These are phyloP conservation scores for Cotesia congregata DNA, from an alignment of 2,888 invertebrate species.

Conservation along the genomic window DNA sequence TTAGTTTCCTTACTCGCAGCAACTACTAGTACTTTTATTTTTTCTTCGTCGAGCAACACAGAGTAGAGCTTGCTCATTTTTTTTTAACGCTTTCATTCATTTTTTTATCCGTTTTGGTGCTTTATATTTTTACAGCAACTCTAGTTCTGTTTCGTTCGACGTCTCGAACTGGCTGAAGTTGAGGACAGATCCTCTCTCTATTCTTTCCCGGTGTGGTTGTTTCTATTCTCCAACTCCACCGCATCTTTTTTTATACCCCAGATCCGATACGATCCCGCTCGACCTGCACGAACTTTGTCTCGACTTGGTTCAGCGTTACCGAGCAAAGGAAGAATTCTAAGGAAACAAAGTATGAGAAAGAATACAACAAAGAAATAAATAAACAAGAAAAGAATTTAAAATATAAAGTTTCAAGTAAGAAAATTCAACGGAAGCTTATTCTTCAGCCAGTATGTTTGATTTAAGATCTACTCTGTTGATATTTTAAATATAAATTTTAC, in stretches of 20 bases:
- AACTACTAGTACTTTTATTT: not conserved
- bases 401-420: not conserved
- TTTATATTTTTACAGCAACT: not conserved
- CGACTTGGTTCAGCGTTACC: conserved; percentile 10
- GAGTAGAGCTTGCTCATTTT: not conserved
- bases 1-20: not conserved
- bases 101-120: not conserved
- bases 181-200: conserved; percentile 12
- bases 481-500: not conserved
- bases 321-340: conserved; percentile 2
- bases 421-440: not conserved
- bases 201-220: conserved; percentile 7
- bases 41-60: not conserved
- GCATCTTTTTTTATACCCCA: conserved; percentile 4
- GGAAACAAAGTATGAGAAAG: not conserved
- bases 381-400: not conserved
- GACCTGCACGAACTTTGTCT: conserved; percentile 38
- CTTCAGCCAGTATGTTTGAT: not conserved
- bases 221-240: not conserved
- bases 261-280: conserved; percentile 38
- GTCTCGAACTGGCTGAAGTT: not conserved
- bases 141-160: not conserved
- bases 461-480: not conserved
- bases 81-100: too few species aligned
- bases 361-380: not conserved